These are phyloP conservation scores for Hydraecia micacea DNA, from an alignment of 2,888 invertebrate species.

Conservation along the genomic window DNA sequence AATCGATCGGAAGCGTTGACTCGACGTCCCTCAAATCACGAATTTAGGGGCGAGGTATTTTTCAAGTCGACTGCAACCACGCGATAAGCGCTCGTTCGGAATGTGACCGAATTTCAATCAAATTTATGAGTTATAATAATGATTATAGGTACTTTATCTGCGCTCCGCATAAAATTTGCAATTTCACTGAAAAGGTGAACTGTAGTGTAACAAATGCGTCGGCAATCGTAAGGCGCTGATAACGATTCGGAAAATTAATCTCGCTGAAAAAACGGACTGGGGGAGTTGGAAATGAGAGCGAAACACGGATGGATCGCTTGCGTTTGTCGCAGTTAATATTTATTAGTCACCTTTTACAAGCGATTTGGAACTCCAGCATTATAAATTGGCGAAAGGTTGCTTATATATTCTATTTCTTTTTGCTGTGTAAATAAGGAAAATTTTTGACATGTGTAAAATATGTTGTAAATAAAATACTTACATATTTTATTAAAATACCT, in stretches of 20 bases:
- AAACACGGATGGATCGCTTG: constrained; percentile 76
- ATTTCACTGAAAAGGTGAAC: constrained; percentile 89
- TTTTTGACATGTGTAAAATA: background rate
- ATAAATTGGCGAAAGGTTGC: constrained; percentile 43
- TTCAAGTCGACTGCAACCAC: constrained; percentile 88
- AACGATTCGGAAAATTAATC: constrained; percentile 89
- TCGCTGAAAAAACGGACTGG: constrained; percentile 80
- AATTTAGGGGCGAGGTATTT: constrained; percentile 82
- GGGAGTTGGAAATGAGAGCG: constrained; percentile 76
- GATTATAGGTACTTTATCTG: constrained; percentile 89
- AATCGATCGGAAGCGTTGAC: constrained; percentile 87
- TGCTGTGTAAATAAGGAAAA: background rate
- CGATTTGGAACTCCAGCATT: constrained; percentile 67
- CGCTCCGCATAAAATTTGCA: constrained; percentile 87
- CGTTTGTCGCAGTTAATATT: constrained; percentile 78
- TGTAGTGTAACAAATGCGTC: constrained; percentile 89
- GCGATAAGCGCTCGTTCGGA: constrained; percentile 87
- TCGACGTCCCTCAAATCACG: constrained; percentile 79
- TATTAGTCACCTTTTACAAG: constrained; percentile 72
- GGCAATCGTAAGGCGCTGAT: constrained; percentile 89
- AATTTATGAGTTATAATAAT: constrained; percentile 90
- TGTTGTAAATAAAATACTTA: constrained; percentile 1
- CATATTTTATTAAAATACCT: constrained; percentile 17
- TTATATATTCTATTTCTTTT: constrained; percentile 30
- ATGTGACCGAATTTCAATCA: constrained; percentile 90